Evolutionary conservation across 2,888 invertebrate species (phyloP).

Genomic region (Phengaris alcon): DNA sequence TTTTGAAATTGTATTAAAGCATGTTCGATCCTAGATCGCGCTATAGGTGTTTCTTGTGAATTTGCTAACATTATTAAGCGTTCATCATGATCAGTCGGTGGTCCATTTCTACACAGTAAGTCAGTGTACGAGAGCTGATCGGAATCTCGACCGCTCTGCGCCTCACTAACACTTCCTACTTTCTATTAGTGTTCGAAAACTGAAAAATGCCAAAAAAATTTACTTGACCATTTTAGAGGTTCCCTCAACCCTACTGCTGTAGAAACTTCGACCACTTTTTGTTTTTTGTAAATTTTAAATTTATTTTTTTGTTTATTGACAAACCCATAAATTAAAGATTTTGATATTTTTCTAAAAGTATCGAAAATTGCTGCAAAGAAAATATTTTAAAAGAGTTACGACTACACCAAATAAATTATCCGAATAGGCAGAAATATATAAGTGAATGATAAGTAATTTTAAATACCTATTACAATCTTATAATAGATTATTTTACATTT

Average conservation of each 20-base stretch:
- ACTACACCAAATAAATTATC: too few species aligned
- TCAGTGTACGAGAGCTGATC: conserved; percentile 62
- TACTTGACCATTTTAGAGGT: conserved; percentile 69
- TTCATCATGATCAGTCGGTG: conserved; percentile 44
- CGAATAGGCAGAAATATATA: too few species aligned
- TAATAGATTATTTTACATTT: background rate
- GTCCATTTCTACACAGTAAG: conserved; percentile 67
- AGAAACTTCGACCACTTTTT: conserved; percentile 63
- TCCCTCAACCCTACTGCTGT: conserved; percentile 70
- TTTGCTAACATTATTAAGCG: conserved; percentile 32
- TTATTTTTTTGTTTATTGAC: too few species aligned
- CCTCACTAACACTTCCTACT: conserved; percentile 55
- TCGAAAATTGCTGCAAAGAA: too few species aligned
- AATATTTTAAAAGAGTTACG: too few species aligned
- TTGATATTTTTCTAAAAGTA: too few species aligned
- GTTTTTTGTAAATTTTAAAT: background rate
- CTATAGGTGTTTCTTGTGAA: conserved; percentile 43
- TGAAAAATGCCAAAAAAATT: conserved; percentile 60
- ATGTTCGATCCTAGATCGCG: conserved; percentile 50
- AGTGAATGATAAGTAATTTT: too few species aligned
- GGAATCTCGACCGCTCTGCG: conserved; percentile 51
- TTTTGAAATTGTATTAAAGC: background rate
- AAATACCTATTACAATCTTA: too few species aligned
- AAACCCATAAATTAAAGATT: too few species aligned
- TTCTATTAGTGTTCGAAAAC: conserved; percentile 61